Percentiles rank a stretch among this genome's conserved stretches.
Conservation (phyloP, 2,888 invertebrate species). For the Andrena praecox region DNA sequence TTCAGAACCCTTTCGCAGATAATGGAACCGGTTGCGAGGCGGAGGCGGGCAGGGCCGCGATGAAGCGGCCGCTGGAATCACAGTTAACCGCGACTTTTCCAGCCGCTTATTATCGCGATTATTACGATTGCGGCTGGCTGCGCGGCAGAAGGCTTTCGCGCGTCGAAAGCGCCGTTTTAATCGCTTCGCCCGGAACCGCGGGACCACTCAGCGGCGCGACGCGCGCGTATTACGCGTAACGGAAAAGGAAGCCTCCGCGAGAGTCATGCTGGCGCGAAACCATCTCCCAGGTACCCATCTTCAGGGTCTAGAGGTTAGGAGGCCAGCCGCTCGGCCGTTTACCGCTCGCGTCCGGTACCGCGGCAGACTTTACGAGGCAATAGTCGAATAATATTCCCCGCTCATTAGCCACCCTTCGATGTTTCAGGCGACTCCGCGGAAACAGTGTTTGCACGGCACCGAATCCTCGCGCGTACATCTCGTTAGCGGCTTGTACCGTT, state of each 20-base stretch:
- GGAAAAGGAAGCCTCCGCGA: slow-evolving; percentile 63
- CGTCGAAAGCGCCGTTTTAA: slow-evolving; percentile 76
- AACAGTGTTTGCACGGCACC: slow-evolving; percentile 23
- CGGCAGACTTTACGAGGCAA: slow-evolving; percentile 44
- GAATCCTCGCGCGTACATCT: neutral
- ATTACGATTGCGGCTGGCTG: slow-evolving; percentile 5
- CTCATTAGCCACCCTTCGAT: slow-evolving; percentile 19
- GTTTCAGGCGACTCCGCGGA: neutral
- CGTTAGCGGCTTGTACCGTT: slow-evolving; percentile 46
- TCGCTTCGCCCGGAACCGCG: slow-evolving; percentile 58
- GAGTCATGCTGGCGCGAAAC: slow-evolving; percentile 58
- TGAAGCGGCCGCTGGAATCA: slow-evolving; percentile 41
- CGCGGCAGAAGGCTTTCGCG: slow-evolving; percentile 23
- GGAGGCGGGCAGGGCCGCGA: slow-evolving; percentile 2
- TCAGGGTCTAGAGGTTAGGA: slow-evolving; percentile 68
- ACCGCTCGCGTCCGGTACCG: slow-evolving; percentile 59
- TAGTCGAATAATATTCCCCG: slow-evolving; percentile 36
- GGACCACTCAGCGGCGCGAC: slow-evolving; percentile 28
- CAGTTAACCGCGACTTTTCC: slow-evolving; percentile 51
- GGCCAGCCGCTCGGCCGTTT: slow-evolving; percentile 61
- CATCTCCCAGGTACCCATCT: slow-evolving; percentile 49
- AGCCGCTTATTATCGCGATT: slow-evolving; percentile 27
- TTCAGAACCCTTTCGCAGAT: slow-evolving; percentile 32
- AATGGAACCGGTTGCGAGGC: slow-evolving; percentile 48
- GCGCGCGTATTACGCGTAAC: slow-evolving; percentile 66